phyloP scores from a whole-genome alignment of 2,113 vertebrate genomes.

The Ceyx margarethae region DNA sequence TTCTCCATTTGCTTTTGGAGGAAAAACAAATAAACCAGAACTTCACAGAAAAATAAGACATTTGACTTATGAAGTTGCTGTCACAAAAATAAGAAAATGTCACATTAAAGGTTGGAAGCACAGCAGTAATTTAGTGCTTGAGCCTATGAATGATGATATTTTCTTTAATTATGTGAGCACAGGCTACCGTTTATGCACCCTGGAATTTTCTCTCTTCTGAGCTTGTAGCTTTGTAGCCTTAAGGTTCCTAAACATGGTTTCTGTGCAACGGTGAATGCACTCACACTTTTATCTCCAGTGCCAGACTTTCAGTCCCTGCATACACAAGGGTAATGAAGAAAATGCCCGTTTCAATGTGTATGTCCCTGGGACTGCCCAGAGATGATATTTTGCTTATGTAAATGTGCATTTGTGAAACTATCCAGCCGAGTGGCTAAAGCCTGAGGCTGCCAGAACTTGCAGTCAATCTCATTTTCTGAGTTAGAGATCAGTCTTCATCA shows the following conservation, averaged over 20 bases:
- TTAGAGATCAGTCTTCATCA: background rate
- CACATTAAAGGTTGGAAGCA: background rate
- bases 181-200: background rate
- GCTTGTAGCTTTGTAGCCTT: background rate
- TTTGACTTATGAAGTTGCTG: background rate
- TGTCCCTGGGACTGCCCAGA: background rate
- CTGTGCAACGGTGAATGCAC: background rate
- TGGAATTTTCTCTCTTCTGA: background rate
- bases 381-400: background rate
- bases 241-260: background rate
- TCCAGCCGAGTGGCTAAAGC: background rate
- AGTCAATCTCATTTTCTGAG: background rate
- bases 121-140: slow-evolving; percentile 5
- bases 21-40: background rate
- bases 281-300: background rate
- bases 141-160: background rate
- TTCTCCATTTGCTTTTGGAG: background rate
- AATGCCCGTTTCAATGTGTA: background rate
- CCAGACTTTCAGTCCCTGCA: background rate
- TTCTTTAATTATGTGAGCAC: background rate
- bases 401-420: background rate
- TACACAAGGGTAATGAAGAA: background rate
- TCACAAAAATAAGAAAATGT: slow-evolving; percentile 1
- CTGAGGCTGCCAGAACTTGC: background rate
- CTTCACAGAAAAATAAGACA: background rate